A percentile compares a stretch with the other conserved stretches of the same genome.
These are phyloP conservation scores for Amazona finschi DNA, from an alignment of 2,797 vertebrate species.

Conservation along the genomic window DNA sequence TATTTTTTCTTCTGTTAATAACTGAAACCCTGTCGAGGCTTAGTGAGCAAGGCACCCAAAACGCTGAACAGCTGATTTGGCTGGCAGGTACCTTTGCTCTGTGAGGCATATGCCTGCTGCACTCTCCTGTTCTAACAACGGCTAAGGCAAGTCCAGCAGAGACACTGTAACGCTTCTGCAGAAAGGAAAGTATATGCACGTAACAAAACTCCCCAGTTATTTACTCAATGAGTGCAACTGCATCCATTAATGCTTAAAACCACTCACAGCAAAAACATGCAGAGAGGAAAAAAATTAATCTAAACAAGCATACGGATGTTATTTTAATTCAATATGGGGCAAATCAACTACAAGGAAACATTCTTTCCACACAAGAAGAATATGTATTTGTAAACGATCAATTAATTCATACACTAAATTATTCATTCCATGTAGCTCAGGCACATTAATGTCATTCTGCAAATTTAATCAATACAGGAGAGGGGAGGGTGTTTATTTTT, in stretches of 20 bases:
- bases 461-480: background rate
- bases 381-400: background rate
- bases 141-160: constrained; percentile 38
- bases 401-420: background rate
- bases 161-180: constrained; percentile 31
- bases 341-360: background rate
- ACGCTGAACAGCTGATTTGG: background rate
- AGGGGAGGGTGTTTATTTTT: background rate
- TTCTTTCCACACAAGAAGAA: background rate
- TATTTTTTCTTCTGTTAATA: constrained; percentile 24
- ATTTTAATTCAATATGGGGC: constrained; percentile 1
- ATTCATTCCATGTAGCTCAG: background rate
- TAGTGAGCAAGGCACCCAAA: constrained; percentile 15
- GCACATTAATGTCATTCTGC: background rate
- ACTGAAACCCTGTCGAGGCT: constrained; percentile 42
- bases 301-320: constrained; percentile 8
- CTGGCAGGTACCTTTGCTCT: constrained; percentile 5
- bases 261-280: background rate
- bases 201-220: background rate
- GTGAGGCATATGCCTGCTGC: background rate
- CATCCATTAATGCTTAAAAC: constrained; percentile 63
- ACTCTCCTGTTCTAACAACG: constrained; percentile 24
- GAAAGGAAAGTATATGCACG: background rate
- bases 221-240: constrained; percentile 54
- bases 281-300: background rate